Evolutionary conservation across 2,888 invertebrate species (phyloP).

Genomic region (Anthophora plumipes): DNA sequence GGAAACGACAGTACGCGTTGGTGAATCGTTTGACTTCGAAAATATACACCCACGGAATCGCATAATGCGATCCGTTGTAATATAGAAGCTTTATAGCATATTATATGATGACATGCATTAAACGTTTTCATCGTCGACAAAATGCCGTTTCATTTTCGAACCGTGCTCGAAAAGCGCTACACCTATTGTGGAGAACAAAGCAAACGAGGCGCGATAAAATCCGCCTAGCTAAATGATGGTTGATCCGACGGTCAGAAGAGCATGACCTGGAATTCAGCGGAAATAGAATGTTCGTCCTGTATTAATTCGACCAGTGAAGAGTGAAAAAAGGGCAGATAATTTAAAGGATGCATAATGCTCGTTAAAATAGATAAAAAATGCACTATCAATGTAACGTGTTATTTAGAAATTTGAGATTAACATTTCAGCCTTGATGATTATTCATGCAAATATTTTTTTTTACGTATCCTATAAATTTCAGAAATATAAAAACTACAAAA

Average conservation of each 20-base stretch:
- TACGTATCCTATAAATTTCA: no score
- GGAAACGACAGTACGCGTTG: slow-evolving; percentile 3
- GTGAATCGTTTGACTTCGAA: slow-evolving; percentile 13
- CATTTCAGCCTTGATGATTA: no score
- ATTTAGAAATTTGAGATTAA: no score
- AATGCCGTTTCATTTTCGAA: slow-evolving; percentile 34
- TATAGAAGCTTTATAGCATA: slow-evolving; percentile 5
- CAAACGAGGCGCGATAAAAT: slow-evolving; percentile 46
- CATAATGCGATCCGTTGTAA: slow-evolving; percentile 8
- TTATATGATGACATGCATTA: slow-evolving; percentile 44
- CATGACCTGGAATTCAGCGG: not conserved
- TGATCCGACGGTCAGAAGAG: slow-evolving; percentile 25
- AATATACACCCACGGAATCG: not conserved
- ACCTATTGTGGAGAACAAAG: slow-evolving; percentile 43
- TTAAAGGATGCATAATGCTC: no score
- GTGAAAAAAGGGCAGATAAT: no score
- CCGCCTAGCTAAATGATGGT: slow-evolving; percentile 33
- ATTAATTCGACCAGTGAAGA: not conserved
- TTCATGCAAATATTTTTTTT: no score
- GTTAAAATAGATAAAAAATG: no score
- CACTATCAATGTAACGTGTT: no score
- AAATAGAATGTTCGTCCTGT: not conserved
- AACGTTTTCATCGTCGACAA: slow-evolving; percentile 41
- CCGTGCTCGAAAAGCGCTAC: slow-evolving; percentile 20
- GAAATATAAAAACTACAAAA: no score